phyloP scores from a whole-genome alignment of 2,113 vertebrate species.

The Triplophysa dalaica region DNA sequence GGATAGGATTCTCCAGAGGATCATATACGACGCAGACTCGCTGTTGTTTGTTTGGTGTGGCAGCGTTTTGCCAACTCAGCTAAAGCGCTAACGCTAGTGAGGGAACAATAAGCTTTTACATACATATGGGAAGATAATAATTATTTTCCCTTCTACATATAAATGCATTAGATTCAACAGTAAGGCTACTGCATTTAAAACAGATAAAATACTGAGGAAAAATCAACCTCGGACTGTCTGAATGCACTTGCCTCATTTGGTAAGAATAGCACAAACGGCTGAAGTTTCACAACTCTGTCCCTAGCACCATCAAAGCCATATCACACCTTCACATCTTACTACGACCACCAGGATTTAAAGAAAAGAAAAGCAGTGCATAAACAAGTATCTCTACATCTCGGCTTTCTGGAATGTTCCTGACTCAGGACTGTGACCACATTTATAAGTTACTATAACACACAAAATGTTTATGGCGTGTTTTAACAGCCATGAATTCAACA shows the following conservation, averaged over 20 bases:
- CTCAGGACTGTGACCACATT: neutral
- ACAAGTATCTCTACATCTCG: neutral
- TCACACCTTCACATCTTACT: neutral
- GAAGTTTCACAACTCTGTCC: neutral
- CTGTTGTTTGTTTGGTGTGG: neutral
- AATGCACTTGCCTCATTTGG: neutral
- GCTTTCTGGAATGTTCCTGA: neutral
- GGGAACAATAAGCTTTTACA: neutral
- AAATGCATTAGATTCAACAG: slow-evolving; percentile 13
- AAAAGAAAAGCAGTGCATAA: slow-evolving; percentile 6
- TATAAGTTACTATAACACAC: slow-evolving; percentile 10
- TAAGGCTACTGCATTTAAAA: neutral
- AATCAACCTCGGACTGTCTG: neutral
- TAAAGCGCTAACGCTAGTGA: neutral
- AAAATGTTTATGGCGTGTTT: too few species aligned
- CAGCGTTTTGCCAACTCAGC: neutral
- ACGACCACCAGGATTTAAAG: neutral
- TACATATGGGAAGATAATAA: neutral
- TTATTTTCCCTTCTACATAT: slow-evolving; percentile 1
- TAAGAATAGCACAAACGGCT: neutral
- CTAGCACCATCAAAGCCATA: slow-evolving; percentile 14
- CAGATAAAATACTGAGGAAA: neutral
- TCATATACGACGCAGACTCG: too few species aligned
- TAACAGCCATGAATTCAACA: too few species aligned
- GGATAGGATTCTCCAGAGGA: too few species aligned